Percentiles rank a stretch among this genome's conserved stretches.
Evolutionary conservation across 2,888 invertebrate genomes (phyloP).

Genomic region (Antheraea yamamai): DNA sequence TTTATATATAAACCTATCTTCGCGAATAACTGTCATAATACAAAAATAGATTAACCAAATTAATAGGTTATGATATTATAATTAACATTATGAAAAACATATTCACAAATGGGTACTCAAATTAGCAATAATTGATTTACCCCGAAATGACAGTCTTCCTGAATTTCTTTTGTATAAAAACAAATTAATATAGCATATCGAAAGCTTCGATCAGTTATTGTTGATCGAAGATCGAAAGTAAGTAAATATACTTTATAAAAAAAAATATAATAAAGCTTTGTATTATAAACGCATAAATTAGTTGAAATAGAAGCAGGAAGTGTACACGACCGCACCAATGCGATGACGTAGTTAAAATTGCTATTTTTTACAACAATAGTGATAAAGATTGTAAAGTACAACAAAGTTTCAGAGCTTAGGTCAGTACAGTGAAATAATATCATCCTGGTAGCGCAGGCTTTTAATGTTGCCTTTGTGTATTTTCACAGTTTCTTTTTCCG

Average conservation of each 20-base stretch:
- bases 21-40: neutral
- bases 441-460: neutral
- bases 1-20: neutral
- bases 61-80: neutral
- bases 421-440: slow-evolving; percentile 4
- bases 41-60: neutral
- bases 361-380: slow-evolving; percentile 10
- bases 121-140: neutral
- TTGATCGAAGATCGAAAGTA: neutral
- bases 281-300: neutral
- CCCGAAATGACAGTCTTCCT: neutral
- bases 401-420: slow-evolving; percentile 9
- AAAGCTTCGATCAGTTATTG: too few species aligned
- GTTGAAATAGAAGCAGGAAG: neutral
- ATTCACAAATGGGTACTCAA: neutral
- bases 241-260: neutral
- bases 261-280: neutral
- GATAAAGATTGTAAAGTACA: slow-evolving; percentile 6
- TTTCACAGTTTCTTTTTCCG: neutral
- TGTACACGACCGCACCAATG: neutral
- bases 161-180: too few species aligned
- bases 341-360: neutral
- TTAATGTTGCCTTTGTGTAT: neutral
- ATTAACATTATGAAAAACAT: neutral
- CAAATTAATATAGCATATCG: too few species aligned